Evolutionary conservation across 2,113 vertebrate species (phyloP).

Genomic region (Podarcis cretensis): DNA sequence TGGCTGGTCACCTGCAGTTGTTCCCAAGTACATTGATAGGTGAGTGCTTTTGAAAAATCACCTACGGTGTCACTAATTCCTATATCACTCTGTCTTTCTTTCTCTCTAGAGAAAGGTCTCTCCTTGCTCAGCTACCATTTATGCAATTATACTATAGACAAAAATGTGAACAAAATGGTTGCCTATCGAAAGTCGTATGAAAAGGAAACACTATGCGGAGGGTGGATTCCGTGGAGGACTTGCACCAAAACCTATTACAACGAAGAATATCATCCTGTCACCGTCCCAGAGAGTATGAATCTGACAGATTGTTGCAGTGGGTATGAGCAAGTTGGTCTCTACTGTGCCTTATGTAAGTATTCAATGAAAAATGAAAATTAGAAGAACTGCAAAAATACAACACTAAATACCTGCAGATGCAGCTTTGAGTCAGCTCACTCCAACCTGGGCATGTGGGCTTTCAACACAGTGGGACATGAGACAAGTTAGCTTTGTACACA

Average conservation of each 20-base stretch:
- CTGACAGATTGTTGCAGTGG: conserved; percentile 84
- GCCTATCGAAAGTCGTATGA: conserved; percentile 71
- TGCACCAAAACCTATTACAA: conserved; percentile 79
- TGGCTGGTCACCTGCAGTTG: neutral
- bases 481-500: neutral
- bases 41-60: neutral
- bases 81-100: neutral
- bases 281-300: conserved; percentile 67
- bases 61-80: neutral
- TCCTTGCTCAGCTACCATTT: conserved; percentile 83
- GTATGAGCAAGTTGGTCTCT: conserved; percentile 84
- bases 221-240: conserved; percentile 84
- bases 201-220: conserved; percentile 75
- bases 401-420: neutral
- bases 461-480: neutral
- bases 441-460: neutral
- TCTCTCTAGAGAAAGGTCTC: conserved; percentile 76
- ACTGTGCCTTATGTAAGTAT: conserved; percentile 86
- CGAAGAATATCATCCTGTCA: conserved; percentile 62
- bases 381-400: neutral
- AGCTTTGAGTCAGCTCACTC: neutral
- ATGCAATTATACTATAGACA: conserved; percentile 77
- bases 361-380: neutral
- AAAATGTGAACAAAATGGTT: conserved; percentile 66
- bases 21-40: neutral